phyloP scores from a whole-genome alignment of 1,140 invertebrate species.

The Dendroctonus ponderosae region DNA sequence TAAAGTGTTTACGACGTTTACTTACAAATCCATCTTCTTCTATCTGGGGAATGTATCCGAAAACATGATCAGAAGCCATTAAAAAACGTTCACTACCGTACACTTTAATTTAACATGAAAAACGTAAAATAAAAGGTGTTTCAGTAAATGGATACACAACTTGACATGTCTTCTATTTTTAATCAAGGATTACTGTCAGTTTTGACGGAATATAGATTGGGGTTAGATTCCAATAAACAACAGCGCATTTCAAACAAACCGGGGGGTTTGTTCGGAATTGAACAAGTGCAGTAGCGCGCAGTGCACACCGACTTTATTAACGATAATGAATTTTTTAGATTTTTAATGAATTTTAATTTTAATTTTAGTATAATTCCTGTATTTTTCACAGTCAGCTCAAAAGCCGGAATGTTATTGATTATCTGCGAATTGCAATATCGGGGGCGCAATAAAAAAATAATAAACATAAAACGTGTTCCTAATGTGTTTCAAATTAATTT shows the following conservation, averaged over 20 bases:
- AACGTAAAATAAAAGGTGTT: constrained; percentile 4
- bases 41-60: constrained; percentile 46
- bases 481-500: too few species aligned
- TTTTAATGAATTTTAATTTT: neutral
- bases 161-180: constrained; percentile 15
- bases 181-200: constrained; percentile 8
- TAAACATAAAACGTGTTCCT: too few species aligned
- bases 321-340: neutral
- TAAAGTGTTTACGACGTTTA: constrained; percentile 12
- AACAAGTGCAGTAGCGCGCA: too few species aligned
- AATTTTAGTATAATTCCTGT: neutral
- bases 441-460: too few species aligned
- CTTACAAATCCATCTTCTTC: constrained; percentile 48
- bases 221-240: neutral
- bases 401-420: too few species aligned
- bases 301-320: too few species aligned
- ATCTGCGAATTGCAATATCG: too few species aligned
- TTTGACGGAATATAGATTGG: neutral
- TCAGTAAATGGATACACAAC: constrained; percentile 12
- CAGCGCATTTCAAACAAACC: neutral
- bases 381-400: too few species aligned
- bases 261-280: too few species aligned
- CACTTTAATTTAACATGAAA: constrained; percentile 29
- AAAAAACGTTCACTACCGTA: constrained; percentile 9
- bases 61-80: constrained; percentile 47